Evolutionary conservation across 2,888 invertebrate genomes (phyloP), one percentile per base, ranked within the genome.

Genomic region (Ophraella communa): DNA sequence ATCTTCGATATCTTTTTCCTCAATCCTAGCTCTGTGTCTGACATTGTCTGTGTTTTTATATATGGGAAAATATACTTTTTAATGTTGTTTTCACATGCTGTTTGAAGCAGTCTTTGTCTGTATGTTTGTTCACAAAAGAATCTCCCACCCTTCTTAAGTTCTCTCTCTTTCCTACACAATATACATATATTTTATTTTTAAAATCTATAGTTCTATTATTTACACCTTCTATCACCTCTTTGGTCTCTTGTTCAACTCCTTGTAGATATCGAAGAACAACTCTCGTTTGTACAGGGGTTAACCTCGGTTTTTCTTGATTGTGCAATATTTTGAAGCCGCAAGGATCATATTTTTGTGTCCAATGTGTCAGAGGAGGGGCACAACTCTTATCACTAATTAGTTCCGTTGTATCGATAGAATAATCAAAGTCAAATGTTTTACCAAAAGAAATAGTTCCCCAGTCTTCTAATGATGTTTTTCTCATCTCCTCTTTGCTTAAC

Each of bases 111-210:
- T n/a, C 35, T 24, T 21, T 39, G 35, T 2, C 39, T 11, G 14
- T 39, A 54, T 5, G 54, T 54, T 14, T 54, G 54, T 20, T 33
- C 35, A 18, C 54, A 54, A 21, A 54, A 54, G 1, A 17, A 11
- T n/a, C 54, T 3, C 10, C 54, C 54, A 10, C 39, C 18, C 20
- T 20, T 4, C 20, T 39, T 54, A 4, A 54, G 39, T 10, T 54
- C 35, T 54, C 54, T 4, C 23, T 54, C 54, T 20, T 54, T 54
- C 11, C 54, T 35, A 33, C 39, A 33, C 5, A 24, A 24, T 3
- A 24, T 24, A 24, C 24, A 24, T n/a, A n/a, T 5, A 54, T 39
- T 10, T 35, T 39, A 54, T 54, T 35, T 2, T 39, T 8, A 7
- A 35, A 20, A 21, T 54, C 35, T 1, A 10, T 3, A 7, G 1